Conservation (phyloP, 2,113 vertebrate genomes). For the Dicaeum eximium region DNA sequence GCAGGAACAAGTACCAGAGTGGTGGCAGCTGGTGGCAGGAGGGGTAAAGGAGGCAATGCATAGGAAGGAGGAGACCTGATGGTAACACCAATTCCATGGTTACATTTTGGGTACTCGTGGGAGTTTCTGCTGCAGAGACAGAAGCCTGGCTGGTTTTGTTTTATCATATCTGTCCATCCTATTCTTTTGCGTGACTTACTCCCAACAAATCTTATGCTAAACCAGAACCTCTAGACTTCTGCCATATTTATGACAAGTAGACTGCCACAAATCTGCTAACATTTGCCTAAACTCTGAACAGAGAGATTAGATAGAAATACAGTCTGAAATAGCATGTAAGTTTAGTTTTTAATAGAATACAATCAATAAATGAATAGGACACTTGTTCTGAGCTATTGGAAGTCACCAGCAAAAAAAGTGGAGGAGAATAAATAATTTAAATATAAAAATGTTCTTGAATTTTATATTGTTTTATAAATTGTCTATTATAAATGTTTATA, state of each 20-base stretch:
- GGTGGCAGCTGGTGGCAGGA: not conserved
- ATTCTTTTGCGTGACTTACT: not conserved
- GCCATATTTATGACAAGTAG: not conserved
- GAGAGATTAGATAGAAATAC: not conserved
- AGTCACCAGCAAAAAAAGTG: not conserved
- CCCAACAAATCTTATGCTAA: not conserved
- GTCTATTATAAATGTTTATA: not conserved
- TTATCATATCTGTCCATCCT: not conserved
- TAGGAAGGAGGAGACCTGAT: not conserved
- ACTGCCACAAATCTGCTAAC: not conserved
- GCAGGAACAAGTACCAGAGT: not conserved
- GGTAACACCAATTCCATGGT: not conserved
- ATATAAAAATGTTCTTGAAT: not conserved
- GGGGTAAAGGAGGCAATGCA: not conserved
- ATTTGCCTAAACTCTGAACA: not conserved
- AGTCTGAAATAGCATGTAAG: not conserved
- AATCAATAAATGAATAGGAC: not conserved
- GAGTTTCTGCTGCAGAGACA: not conserved
- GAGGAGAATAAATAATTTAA: not conserved
- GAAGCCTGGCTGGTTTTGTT: not conserved
- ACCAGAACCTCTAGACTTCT: not conserved
- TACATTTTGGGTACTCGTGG: fast-evolving
- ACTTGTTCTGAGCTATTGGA: not conserved
- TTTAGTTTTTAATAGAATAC: not conserved
- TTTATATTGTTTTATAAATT: not conserved